A percentile compares a stretch with the other conserved stretches of the same genome.
Evolutionary conservation across 2,888 invertebrate species (phyloP).

Genomic region (Agrotis clavis): DNA sequence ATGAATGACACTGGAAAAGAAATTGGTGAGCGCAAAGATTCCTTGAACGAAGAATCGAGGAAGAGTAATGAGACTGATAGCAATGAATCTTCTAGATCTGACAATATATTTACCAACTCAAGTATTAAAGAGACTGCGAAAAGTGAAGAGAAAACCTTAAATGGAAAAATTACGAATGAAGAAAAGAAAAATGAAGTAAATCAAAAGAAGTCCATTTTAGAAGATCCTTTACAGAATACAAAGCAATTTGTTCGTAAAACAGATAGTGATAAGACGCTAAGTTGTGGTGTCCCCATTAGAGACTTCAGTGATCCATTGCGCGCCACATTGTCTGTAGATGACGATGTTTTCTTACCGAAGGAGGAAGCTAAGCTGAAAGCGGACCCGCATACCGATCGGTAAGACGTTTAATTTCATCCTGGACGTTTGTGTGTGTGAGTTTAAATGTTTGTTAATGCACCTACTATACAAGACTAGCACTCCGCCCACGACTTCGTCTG

Average conservation of each 20-base stretch:
- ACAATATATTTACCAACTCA: conserved; percentile 59
- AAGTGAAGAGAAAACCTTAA: conserved; percentile 32
- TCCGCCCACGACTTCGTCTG: too few species aligned
- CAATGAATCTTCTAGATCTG: conserved; percentile 66
- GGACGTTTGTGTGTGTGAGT: neutral
- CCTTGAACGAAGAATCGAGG: conserved; percentile 47
- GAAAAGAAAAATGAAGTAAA: conserved; percentile 47
- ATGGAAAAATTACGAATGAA: conserved; percentile 41
- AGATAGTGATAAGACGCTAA: conserved; percentile 83
- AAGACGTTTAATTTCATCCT: conserved; percentile 35
- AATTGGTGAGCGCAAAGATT: conserved; percentile 30
- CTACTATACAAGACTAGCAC: neutral
- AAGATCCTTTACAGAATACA: conserved; percentile 75
- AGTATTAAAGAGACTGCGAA: conserved; percentile 47
- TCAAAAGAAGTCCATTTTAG: conserved; percentile 51
- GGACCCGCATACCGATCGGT: conserved; percentile 86
- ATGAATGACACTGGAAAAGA: conserved; percentile 22
- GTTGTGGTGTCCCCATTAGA: conserved; percentile 91
- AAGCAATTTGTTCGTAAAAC: conserved; percentile 78
- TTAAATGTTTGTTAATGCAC: neutral
- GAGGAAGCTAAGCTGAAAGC: conserved; percentile 83
- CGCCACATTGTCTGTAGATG: conserved; percentile 86
- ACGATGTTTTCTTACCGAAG: conserved; percentile 87
- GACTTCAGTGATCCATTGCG: conserved; percentile 97
- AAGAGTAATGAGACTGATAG: conserved; percentile 64